Percentiles rank a stretch among this genome's conserved stretches.
phyloP scores from a whole-genome alignment of 2,113 vertebrate genomes.

The Centropus bengalensis region DNA sequence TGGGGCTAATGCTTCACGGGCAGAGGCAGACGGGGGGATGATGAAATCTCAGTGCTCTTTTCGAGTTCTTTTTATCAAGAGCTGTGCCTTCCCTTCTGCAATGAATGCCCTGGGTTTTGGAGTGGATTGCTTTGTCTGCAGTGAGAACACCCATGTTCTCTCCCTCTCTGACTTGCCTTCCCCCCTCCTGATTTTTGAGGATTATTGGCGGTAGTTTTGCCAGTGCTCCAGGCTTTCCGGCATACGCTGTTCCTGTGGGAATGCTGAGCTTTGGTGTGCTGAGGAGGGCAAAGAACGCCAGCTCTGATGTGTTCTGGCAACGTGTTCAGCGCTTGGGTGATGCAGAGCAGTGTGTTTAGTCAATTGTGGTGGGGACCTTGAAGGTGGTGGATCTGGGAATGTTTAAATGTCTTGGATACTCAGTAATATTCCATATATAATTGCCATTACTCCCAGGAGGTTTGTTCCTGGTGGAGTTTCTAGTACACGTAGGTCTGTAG shows the following conservation, averaged over 20 bases:
- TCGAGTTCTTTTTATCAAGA: not conserved
- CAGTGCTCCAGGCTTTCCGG: not conserved
- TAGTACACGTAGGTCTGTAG: not conserved
- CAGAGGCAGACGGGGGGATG: not conserved
- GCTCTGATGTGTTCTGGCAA: not conserved
- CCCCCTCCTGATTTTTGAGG: not conserved
- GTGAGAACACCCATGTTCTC: not conserved
- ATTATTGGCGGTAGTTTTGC: not conserved
- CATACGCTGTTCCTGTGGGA: not conserved
- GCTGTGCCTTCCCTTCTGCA: constrained; percentile 1
- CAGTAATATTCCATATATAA: not conserved
- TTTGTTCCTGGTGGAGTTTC: not conserved
- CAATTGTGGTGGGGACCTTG: not conserved
- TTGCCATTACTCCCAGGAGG: not conserved
- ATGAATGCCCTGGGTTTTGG: not conserved
- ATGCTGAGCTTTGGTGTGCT: not conserved
- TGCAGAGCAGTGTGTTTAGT: not conserved
- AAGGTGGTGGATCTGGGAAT: not conserved
- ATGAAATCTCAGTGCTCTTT: constrained; percentile 36
- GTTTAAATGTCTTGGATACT: not conserved
- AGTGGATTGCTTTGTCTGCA: not conserved
- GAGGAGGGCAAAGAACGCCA: not conserved
- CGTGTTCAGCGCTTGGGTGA: not conserved
- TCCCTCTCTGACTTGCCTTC: not conserved
- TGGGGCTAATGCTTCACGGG: constrained; percentile 27